These are phyloP conservation scores for Mythimna lalbum DNA, from an alignment of 2,888 invertebrate genomes.

Conservation along the genomic window DNA sequence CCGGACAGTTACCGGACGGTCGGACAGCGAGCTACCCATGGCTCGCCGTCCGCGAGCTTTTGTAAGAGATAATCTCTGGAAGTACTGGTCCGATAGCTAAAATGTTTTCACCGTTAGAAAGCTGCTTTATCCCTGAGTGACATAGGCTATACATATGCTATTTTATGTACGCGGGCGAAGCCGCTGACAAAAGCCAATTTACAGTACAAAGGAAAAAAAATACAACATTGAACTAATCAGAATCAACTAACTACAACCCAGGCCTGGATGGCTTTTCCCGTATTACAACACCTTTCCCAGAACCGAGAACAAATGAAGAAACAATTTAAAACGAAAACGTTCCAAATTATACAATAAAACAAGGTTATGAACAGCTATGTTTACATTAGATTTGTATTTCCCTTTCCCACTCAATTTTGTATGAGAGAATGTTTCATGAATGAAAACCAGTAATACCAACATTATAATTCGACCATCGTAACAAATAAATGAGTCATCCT, in stretches of 20 bases:
- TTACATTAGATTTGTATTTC: slow-evolving; percentile 18
- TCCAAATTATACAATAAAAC: slow-evolving; percentile 13
- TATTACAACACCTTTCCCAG: neutral
- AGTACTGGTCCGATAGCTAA: too few species aligned
- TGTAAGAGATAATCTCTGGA: too few species aligned
- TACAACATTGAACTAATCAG: neutral
- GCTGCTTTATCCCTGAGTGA: too few species aligned
- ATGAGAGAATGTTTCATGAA: slow-evolving; percentile 29
- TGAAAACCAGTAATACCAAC: slow-evolving; percentile 33
- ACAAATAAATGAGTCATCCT: slow-evolving; percentile 36
- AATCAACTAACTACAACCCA: neutral
- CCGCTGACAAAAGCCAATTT: too few species aligned
- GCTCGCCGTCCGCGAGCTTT: too few species aligned
- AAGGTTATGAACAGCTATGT: slow-evolving; percentile 23
- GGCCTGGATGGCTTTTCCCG: neutral
- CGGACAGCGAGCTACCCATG: too few species aligned
- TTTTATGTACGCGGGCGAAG: too few species aligned
- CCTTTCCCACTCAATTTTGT: slow-evolving; percentile 20
- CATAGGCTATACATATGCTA: too few species aligned
- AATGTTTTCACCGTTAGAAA: too few species aligned
- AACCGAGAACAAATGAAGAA: slow-evolving; percentile 3
- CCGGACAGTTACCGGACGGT: too few species aligned
- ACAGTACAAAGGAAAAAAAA: neutral
- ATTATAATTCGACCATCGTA: slow-evolving; percentile 18
- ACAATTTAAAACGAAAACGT: slow-evolving; percentile 1